Conservation (phyloP, 2,797 vertebrate species). For the Galago senegalensis region DNA sequence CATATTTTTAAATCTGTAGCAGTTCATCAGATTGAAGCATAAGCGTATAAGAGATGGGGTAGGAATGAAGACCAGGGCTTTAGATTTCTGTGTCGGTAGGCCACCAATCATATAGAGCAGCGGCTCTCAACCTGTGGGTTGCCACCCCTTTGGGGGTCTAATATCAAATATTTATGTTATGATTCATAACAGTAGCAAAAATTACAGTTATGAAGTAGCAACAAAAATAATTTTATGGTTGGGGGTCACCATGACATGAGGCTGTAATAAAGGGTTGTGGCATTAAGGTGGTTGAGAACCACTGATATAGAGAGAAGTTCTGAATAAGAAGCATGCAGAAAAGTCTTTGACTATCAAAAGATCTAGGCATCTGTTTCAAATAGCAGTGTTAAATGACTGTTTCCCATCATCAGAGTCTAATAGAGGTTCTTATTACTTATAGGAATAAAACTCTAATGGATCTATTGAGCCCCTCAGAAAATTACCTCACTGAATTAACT, state of each 20-base stretch:
- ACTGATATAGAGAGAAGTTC: background rate
- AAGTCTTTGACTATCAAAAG: background rate
- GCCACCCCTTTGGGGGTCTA: too few species aligned
- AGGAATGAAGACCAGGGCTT: background rate
- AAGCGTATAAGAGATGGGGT: background rate
- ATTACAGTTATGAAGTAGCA: too few species aligned
- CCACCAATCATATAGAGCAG: background rate
- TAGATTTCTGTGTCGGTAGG: background rate
- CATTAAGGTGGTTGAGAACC: too few species aligned
- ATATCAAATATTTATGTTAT: too few species aligned
- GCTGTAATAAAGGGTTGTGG: too few species aligned
- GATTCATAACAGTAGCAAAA: too few species aligned
- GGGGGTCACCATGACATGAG: too few species aligned
- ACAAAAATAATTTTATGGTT: too few species aligned
- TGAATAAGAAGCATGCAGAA: background rate
- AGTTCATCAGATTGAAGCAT: slow-evolving; percentile 23
- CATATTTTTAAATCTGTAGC: slow-evolving; percentile 40
- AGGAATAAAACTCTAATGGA: slow-evolving; percentile 12
- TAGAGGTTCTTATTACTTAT: background rate
- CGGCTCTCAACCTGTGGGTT: too few species aligned
- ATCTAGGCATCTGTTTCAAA: background rate
- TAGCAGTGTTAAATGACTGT: background rate
- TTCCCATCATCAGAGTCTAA: background rate
- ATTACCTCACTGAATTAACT: background rate
- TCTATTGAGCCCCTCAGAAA: background rate